Evolutionary conservation across 2,888 invertebrate species (phyloP).

Genomic region (Lottia gigantea): DNA sequence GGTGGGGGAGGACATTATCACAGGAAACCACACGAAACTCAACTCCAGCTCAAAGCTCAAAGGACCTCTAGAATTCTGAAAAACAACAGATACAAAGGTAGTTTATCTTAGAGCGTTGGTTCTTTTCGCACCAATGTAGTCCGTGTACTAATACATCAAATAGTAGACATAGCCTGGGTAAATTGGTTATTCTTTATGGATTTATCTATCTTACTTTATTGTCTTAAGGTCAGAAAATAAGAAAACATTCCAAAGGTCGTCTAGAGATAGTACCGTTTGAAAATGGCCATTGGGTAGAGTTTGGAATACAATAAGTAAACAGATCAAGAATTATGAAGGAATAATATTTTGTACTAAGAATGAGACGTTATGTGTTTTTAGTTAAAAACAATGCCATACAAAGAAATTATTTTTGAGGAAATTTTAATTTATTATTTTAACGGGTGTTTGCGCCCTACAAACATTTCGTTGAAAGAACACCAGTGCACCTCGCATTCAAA

Average conservation of each 20-base stretch:
- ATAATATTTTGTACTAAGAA: neutral
- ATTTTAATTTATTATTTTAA: conserved; percentile 7
- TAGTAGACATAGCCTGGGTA: neutral
- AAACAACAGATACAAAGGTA: neutral
- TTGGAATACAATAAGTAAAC: neutral
- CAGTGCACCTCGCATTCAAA: no score
- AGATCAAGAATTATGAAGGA: neutral
- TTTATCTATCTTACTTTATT: conserved; percentile 2
- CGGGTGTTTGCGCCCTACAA: neutral
- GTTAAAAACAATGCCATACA: neutral
- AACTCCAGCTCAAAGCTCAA: neutral
- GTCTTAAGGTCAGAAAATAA: conserved; percentile 11
- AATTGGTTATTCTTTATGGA: conserved; percentile 8
- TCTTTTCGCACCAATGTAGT: neutral
- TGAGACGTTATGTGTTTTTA: no score
- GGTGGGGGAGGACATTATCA: neutral
- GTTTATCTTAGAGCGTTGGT: neutral
- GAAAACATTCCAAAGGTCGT: conserved; percentile 10
- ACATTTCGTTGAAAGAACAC: no score
- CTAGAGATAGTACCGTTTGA: neutral
- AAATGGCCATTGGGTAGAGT: neutral
- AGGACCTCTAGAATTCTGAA: conserved; percentile 4
- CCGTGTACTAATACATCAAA: neutral
- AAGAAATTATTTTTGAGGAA: neutral
- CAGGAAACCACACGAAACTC: neutral